These are phyloP conservation scores for Anser cygnoides DNA, from an alignment of 2,113 vertebrate genomes.

Conservation along the genomic window DNA sequence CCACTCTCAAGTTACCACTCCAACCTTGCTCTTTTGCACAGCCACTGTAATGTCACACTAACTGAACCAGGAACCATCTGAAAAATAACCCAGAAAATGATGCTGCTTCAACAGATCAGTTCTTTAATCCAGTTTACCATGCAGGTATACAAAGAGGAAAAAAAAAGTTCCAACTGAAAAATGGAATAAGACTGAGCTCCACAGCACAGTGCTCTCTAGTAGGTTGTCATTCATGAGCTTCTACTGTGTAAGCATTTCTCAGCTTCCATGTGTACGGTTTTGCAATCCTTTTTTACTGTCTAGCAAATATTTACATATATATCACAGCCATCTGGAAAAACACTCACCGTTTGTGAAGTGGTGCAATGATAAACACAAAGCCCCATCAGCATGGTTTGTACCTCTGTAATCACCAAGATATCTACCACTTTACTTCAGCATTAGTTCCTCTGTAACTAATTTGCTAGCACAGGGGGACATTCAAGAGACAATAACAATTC, in stretches of 20 bases:
- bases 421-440: neutral
- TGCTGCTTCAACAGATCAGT: neutral
- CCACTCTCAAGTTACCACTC: neutral
- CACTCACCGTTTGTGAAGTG: accelerated
- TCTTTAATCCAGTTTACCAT: neutral
- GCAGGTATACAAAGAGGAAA: neutral
- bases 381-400: neutral
- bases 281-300: neutral
- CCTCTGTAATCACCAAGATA: neutral
- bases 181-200: neutral
- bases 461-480: neutral
- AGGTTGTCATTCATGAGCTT: neutral
- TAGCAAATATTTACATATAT: neutral
- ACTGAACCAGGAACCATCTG: neutral
- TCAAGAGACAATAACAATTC: neutral
- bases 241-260: neutral
- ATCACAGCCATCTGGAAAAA: neutral
- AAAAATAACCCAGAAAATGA: neutral
- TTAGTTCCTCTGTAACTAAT: neutral
- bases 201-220: neutral
- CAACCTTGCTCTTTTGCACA: neutral
- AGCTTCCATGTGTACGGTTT: neutral
- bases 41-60: neutral
- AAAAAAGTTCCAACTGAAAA: neutral
- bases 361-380: neutral